Base-by-base conservation (phyloP, 2,888 invertebrate genomes). In the Xylocampa areola region DNA sequence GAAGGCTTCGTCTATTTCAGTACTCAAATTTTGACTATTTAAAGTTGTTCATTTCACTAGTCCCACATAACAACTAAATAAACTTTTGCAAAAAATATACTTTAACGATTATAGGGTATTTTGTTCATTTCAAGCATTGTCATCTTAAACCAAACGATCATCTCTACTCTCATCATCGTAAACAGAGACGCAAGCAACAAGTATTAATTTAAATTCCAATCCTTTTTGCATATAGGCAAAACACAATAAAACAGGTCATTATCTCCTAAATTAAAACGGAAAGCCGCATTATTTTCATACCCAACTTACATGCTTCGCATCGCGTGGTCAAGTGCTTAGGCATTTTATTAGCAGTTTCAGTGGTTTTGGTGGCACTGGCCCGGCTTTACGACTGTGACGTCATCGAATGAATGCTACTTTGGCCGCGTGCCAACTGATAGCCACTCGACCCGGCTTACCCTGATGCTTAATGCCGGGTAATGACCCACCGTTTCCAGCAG, bases 391-490 rank as follows among this genome's bases (percentile, higher is more conserved):
- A 60, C 59, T 54, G 73, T 82, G 86, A 88, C 86, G 85, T 88
- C 86, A 87, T 83, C 80, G 79, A 82, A 84, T 86, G 80, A 83
- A 86, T 81, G 83, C 83, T 81, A 82, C 84, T 86, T 87, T 92
- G 93, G 93, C 87, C 59, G 53, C 65, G 76, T 72, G 90, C 92
- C 93, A 92, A 84, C 83, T 87, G 89, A 90, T 90, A 92, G 84
- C 83, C 86, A 84, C 88, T 88, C 85, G 84, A 87, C 86, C 87
- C 81, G 72, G 82, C 85, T 83, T 80, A 80, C 84, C 84, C 82
- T 68, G 53, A 71, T 76, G 77, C 80, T 88, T 89, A 87, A 87
- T 87, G 86, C 77, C 81, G 91, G 89, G 84, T 88, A 90, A 92
- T 84, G 89, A 90, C 90, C 89, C 79, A 79, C 79, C 79, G 81